Evolutionary conservation across 2,113 vertebrate genomes (phyloP).

Genomic region (Rousettus leschenaultii): DNA sequence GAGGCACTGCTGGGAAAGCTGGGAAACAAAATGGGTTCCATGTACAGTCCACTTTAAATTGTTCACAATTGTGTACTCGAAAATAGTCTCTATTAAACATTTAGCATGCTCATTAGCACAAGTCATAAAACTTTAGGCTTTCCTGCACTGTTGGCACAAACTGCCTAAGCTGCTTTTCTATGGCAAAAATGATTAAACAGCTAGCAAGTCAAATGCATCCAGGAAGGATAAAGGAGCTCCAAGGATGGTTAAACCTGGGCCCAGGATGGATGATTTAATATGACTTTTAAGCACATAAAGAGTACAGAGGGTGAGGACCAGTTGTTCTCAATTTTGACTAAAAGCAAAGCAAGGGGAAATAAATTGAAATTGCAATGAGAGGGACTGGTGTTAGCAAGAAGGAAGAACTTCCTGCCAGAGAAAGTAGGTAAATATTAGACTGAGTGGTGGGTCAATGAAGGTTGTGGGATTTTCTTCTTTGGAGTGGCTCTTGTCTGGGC

Average conservation of each 20-base stretch:
- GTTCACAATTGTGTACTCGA: conserved; percentile 58
- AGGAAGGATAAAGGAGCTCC: conserved; percentile 31
- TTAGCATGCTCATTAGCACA: conserved; percentile 53
- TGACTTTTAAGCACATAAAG: conserved; percentile 49
- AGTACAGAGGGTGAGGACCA: conserved; percentile 24
- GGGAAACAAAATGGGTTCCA: conserved; percentile 66
- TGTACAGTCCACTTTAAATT: conserved; percentile 70
- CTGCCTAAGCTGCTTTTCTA: conserved; percentile 20
- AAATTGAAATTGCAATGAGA: conserved; percentile 48
- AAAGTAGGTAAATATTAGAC: conserved; percentile 58
- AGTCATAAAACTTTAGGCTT: conserved; percentile 42
- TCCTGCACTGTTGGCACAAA: neutral
- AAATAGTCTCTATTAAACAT: conserved; percentile 61
- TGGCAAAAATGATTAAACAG: conserved; percentile 54
- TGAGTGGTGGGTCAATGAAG: neutral
- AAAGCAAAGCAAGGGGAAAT: conserved; percentile 23
- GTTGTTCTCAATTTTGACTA: conserved; percentile 62
- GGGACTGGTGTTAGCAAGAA: conserved; percentile 51
- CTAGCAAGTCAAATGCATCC: conserved; percentile 26
- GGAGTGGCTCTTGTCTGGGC: conserved; percentile 50
- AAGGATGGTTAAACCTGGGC: conserved; percentile 57
- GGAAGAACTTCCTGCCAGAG: conserved; percentile 56
- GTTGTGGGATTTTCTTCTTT: conserved; percentile 49
- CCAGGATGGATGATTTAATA: conserved; percentile 45
- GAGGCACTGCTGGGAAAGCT: conserved; percentile 61